These are phyloP conservation scores for Eueremaeus valkanovi DNA, from an alignment of 2,888 invertebrate genomes.

Conservation along the genomic window DNA sequence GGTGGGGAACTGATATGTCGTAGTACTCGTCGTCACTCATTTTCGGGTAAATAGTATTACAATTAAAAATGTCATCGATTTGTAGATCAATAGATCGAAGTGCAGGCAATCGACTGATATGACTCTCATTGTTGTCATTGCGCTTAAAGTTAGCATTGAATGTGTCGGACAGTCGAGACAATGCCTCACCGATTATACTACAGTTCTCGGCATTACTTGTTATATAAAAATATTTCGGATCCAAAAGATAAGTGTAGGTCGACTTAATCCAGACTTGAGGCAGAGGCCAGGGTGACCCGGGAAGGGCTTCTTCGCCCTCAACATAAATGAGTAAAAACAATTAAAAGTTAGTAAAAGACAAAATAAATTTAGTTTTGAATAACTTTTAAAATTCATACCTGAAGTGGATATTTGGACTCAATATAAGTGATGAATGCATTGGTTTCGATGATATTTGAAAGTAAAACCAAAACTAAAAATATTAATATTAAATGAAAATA, in stretches of 20 bases:
- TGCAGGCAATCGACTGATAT: background rate
- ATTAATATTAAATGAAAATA: too few relatives aligned
- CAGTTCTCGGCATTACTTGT: constrained; percentile 44
- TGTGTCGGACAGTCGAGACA: background rate
- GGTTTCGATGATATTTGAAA: too few relatives aligned
- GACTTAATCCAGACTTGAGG: constrained; percentile 48
- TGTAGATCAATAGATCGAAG: constrained; percentile 25
- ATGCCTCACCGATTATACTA: constrained; percentile 48
- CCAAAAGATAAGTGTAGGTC: constrained; percentile 40
- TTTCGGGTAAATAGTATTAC: constrained; percentile 46
- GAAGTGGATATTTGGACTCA: too few relatives aligned
- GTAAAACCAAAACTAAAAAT: too few relatives aligned
- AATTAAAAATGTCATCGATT: constrained; percentile 41
- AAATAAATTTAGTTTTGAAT: too few relatives aligned
- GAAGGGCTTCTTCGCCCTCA: constrained; percentile 49
- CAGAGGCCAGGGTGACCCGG: constrained; percentile 51
- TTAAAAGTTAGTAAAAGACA: too few relatives aligned
- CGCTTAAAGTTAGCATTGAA: background rate
- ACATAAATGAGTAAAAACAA: too few relatives aligned
- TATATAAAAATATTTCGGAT: background rate
- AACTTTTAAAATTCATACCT: too few relatives aligned
- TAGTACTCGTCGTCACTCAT: constrained; percentile 46
- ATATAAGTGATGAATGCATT: too few relatives aligned
- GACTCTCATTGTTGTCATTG: background rate
- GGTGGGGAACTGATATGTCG: constrained; percentile 52